Evolutionary conservation across 2,797 vertebrate species (phyloP).

Genomic region (Sebastes vulpes): DNA sequence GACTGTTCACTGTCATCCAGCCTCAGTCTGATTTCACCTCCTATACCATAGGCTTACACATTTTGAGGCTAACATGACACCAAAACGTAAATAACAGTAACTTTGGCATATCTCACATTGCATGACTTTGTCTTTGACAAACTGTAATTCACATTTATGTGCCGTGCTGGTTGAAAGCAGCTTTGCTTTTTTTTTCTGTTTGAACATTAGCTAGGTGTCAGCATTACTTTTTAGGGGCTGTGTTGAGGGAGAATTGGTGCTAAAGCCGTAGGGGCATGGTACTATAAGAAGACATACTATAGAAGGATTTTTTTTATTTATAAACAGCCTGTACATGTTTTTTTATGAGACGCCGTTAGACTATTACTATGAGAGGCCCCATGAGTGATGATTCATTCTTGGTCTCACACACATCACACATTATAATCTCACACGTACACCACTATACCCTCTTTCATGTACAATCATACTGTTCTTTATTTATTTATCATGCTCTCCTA

Average conservation of each 20-base stretch:
- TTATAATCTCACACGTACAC: neutral
- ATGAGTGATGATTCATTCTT: neutral
- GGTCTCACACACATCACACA: neutral
- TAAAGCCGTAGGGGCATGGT: neutral
- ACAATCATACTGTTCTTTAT: neutral
- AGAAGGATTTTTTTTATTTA: neutral
- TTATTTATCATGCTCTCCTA: neutral
- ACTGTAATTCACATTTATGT: constrained; percentile 38
- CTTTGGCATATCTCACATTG: constrained; percentile 13
- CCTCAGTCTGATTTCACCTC: neutral
- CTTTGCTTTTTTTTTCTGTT: neutral
- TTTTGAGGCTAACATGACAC: constrained; percentile 4
- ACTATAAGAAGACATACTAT: neutral
- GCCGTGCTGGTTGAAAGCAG: constrained; percentile 3
- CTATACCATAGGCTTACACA: neutral
- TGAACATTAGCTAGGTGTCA: neutral
- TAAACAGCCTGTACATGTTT: neutral
- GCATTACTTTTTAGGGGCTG: neutral
- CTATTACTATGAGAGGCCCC: neutral
- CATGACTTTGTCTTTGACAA: constrained; percentile 37
- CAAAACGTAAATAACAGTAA: constrained; percentile 9
- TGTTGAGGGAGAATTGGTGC: neutral
- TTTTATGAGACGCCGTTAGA: neutral
- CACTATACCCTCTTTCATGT: neutral
- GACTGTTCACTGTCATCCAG: constrained; percentile 15